Conservation (phyloP, 53 echinoderm and acorn worm genomes). For the Astropecten irregularis region DNA sequence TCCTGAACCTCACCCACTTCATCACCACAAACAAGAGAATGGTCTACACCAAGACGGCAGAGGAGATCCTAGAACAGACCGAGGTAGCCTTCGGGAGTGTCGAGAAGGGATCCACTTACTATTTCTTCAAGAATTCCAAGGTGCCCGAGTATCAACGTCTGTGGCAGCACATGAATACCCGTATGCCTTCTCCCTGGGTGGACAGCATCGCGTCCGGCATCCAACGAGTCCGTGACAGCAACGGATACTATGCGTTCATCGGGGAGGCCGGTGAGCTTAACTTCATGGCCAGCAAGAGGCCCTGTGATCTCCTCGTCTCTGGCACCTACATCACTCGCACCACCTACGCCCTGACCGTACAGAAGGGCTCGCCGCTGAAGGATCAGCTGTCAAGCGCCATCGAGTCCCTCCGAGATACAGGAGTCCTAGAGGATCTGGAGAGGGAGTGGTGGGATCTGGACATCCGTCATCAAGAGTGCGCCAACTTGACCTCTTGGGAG, state of each 20-base stretch:
- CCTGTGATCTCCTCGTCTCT: slow-evolving; percentile 83
- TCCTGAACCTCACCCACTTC: slow-evolving; percentile 91
- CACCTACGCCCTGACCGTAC: slow-evolving; percentile 90
- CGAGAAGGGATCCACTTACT: slow-evolving; percentile 86
- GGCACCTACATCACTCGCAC: slow-evolving; percentile 86
- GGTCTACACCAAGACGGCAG: slow-evolving; percentile 67
- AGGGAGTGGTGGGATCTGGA: slow-evolving; percentile 97
- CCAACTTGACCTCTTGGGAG: slow-evolving; percentile 92
- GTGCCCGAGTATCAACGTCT: slow-evolving; percentile 92
- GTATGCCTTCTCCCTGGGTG: slow-evolving; percentile 75
- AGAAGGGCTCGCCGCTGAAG: slow-evolving; percentile 76
- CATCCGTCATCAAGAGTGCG: slow-evolving; percentile 40
- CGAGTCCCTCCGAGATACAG: slow-evolving; percentile 89
- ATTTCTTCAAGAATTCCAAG: slow-evolving; percentile 85
- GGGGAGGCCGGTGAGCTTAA: slow-evolving; percentile 85
- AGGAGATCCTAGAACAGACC: slow-evolving; percentile 78
- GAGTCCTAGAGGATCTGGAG: slow-evolving; percentile 87
- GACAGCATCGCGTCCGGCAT: slow-evolving; percentile 62
- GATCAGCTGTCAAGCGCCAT: slow-evolving; percentile 90
- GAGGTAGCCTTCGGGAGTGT: slow-evolving; percentile 87
- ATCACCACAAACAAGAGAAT: slow-evolving; percentile 87
- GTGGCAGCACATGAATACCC: slow-evolving; percentile 85
- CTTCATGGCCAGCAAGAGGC: slow-evolving; percentile 80
- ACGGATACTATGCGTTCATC: slow-evolving; percentile 88
- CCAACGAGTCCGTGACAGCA: slow-evolving; percentile 68